phyloP scores from a whole-genome alignment of 2,797 vertebrate genomes.

The Loris lydekkerianus region DNA sequence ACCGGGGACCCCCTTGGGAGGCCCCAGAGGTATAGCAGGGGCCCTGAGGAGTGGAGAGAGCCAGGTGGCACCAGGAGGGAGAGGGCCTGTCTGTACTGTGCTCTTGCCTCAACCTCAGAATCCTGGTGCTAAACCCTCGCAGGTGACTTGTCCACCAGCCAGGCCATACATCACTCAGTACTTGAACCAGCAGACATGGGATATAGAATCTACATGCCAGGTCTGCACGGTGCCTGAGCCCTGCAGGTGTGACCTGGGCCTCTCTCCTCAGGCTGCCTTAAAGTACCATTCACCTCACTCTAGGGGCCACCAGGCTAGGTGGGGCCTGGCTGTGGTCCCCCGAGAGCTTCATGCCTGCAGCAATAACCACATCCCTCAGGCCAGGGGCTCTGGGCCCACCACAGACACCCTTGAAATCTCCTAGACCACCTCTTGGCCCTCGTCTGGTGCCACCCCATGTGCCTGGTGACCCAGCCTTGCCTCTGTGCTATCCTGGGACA shows the following conservation, averaged over 20 bases:
- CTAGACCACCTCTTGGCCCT: neutral
- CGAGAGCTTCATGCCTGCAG: neutral
- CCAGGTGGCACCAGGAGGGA: neutral
- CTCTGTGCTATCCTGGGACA: neutral
- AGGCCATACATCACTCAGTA: neutral
- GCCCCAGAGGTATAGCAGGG: neutral
- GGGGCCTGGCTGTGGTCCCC: neutral
- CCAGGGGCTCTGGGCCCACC: rapidly evolving
- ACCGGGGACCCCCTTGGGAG: neutral
- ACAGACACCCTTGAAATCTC: neutral
- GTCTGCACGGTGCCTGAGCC: neutral
- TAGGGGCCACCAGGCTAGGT: neutral
- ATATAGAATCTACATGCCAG: neutral
- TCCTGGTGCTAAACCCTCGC: neutral
- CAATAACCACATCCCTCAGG: neutral
- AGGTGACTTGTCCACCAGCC: neutral
- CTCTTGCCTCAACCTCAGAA: neutral
- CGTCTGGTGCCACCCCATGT: conserved; percentile 64
- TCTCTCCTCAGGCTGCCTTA: conserved; percentile 20
- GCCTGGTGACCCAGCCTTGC: neutral
- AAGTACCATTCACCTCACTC: neutral
- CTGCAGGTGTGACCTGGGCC: neutral
- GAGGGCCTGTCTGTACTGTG: neutral
- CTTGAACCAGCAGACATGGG: conserved; percentile 47
- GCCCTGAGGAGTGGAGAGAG: neutral